phyloP scores from a whole-genome alignment of 2,888 invertebrate species.

The Atherix ibis region DNA sequence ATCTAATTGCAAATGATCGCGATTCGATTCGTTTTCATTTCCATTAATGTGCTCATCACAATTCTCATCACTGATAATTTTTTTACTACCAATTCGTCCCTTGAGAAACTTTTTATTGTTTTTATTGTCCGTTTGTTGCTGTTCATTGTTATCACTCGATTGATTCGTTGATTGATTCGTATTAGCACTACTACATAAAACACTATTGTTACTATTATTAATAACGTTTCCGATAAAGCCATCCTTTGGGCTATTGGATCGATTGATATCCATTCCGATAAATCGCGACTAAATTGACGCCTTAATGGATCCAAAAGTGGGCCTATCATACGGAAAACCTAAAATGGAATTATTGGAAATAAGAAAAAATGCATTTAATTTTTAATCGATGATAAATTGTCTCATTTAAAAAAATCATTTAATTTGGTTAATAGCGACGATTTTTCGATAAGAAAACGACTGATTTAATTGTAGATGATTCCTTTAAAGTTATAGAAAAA shows the following conservation, averaged over 20 bases:
- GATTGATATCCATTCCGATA: constrained; percentile 32
- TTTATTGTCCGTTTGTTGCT: constrained; percentile 3
- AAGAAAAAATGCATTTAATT: background rate
- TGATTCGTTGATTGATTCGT: constrained; percentile 2
- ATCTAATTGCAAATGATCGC: too few species aligned
- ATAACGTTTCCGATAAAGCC: background rate
- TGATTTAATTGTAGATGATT: too few species aligned
- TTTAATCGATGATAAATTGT: background rate
- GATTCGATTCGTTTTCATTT: too few species aligned
- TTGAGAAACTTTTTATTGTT: background rate
- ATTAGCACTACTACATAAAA: constrained; percentile 3
- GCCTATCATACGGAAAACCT: constrained; percentile 16
- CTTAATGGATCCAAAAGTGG: constrained; percentile 14
- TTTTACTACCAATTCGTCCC: too few species aligned
- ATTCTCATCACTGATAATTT: too few species aligned
- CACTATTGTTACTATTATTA: constrained; percentile 4
- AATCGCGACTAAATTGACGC: constrained; percentile 32
- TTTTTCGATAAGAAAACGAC: background rate
- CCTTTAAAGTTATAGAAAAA: too few species aligned
- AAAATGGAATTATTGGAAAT: constrained; percentile 5
- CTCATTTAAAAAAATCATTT: background rate
- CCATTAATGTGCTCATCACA: too few species aligned
- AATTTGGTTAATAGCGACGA: too few species aligned
- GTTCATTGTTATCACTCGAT: constrained; percentile 1
- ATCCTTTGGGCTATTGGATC: constrained; percentile 13